Base-by-base conservation (phyloP, 2,888 invertebrate species). In the Strigamia maritima region DNA sequence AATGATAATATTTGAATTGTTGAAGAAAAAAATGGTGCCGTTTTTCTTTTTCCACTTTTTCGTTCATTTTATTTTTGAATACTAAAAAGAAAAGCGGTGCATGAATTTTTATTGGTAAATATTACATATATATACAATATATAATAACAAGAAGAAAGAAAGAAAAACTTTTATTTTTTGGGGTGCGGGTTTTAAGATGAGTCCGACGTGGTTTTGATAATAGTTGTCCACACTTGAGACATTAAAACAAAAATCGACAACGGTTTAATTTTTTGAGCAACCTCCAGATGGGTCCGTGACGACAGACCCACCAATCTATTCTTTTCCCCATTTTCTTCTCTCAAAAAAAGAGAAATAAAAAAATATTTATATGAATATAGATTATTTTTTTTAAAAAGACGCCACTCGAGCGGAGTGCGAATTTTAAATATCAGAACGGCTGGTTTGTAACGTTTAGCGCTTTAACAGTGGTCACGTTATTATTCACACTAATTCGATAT, bases 11-110 rank as follows among this genome's bases (percentile, higher is more conserved):
- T 19, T 19, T 19, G n/a, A 44, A 44, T 14, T 44, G 16, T 14
- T 44, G 44, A 14, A 38, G 38, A 38, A 38, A 8, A 10, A 38
- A 44, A 44, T 14, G 2, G 44, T 54, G 54, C 54, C 54, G 54
- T 54, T 54, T 19, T 54, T 54, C 54, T 54, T 54, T 54, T 54
- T 44, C 16, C 44, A 44, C n/a, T 3, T 44, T 44, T 44, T n/a
- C 3, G 44, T 44, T 44, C 44, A 12, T 54, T 54, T 54, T 19
- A 7, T 54, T 54, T 54, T 19, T 16, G n/a, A 54, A 8, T n/a
- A 54, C 54, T 54, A 19, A 54, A 54, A 54, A 54, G 54, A 54
- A 54, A 54, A 54, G 54, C 54, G 54, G 54, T 54, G 54, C 54
- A 19, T 1, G 8, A 54, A 19, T 54, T 54, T 54, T 19, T 54